These are phyloP conservation scores for Phylloscopus collybita DNA, from an alignment of 2,797 vertebrate genomes.

Conservation along the genomic window DNA sequence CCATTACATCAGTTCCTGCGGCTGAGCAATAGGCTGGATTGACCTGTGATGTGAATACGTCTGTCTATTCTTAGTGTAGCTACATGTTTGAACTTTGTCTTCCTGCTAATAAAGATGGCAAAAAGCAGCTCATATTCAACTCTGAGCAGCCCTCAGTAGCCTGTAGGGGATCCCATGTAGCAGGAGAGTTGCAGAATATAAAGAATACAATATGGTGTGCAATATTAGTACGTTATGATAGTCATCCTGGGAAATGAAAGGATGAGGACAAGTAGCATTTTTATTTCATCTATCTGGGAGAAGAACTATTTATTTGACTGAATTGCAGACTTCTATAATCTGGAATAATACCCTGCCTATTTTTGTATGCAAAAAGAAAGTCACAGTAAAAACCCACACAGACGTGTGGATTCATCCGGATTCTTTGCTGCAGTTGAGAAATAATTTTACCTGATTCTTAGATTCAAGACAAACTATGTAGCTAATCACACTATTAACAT, in stretches of 20 bases:
- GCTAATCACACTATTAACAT: not conserved
- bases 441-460: not conserved
- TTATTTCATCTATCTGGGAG: not conserved
- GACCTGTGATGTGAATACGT: not conserved
- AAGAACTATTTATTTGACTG: not conserved
- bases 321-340: not conserved
- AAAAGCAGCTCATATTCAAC: not conserved
- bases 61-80: not conserved
- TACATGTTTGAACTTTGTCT: not conserved
- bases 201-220: not conserved
- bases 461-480: not conserved
- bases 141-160: not conserved
- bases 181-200: not conserved
- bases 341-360: not conserved
- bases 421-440: not conserved
- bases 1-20: not conserved
- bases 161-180: not conserved
- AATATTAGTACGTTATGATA: not conserved
- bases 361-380: not conserved
- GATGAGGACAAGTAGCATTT: not conserved
- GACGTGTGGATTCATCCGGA: not conserved
- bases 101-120: not conserved
- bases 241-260: not conserved
- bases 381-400: not conserved
- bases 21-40: not conserved